These are phyloP conservation scores for Hyperoplus immaculatus DNA, from an alignment of 2,797 vertebrate species.

Conservation along the genomic window DNA sequence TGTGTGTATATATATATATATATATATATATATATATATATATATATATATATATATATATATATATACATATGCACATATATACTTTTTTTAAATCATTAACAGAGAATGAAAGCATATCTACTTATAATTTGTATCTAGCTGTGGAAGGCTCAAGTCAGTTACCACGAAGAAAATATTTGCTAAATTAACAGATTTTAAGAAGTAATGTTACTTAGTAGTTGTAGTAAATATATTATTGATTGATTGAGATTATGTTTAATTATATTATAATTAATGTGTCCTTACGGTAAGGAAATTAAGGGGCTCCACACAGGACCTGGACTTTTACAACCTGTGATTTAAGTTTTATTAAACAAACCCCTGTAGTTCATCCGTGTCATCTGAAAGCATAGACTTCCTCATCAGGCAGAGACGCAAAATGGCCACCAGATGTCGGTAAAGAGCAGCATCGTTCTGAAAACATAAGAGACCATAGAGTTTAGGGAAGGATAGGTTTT, in stretches of 20 bases:
- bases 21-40: too few relatives aligned
- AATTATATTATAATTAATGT: too few relatives aligned
- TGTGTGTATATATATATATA: too few relatives aligned
- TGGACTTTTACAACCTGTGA: neutral
- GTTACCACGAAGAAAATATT: too few relatives aligned
- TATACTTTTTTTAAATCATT: neutral
- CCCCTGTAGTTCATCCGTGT: constrained; percentile 86
- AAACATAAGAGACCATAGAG: neutral
- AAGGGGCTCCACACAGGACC: too few relatives aligned
- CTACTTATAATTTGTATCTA: neutral
- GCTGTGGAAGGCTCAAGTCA: constrained; percentile 4
- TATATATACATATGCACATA: too few relatives aligned
- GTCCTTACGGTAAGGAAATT: too few relatives aligned
- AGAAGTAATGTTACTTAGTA: too few relatives aligned
- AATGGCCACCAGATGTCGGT: constrained; percentile 86
- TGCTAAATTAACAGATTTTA: neutral
- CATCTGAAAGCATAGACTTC: constrained; percentile 76
- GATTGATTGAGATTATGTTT: too few relatives aligned
- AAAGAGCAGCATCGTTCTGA: constrained; percentile 84
- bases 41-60: too few relatives aligned
- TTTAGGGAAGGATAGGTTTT: neutral
- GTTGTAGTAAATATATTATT: too few relatives aligned
- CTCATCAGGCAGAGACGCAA: constrained; percentile 85
- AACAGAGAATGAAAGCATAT: constrained; percentile 3
- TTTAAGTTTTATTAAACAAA: constrained; percentile 57